Base-by-base conservation (phyloP, 2,888 invertebrate species). In the Folsomia candida region DNA sequence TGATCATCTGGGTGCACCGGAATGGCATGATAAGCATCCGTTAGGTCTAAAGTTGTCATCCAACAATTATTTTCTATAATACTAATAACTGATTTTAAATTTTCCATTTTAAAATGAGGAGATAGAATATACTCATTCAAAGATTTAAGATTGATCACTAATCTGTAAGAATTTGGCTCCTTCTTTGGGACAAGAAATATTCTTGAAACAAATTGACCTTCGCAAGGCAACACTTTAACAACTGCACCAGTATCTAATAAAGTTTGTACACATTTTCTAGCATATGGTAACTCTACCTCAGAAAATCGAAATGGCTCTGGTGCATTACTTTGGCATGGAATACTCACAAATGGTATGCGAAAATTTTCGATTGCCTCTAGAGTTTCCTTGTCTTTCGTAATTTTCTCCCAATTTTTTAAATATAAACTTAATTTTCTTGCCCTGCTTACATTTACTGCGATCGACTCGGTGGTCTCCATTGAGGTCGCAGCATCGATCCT, bases 371-470 rank as follows among this genome's bases (percentile, higher is more conserved):
- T 51, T 6, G 25, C 27, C 6, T 51, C 26, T 37, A 68, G 29
- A 11, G 68, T 28, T 24, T 28, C 51, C 20, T 18, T 28, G 61
- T 71, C 71, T 1, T 3, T 14, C 2, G 71, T 71, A n/a, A 71
- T 68, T n/a, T 27, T 51, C 54, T 60, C 4, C 71, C 68, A 71
- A 20, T 27, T 22, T 2, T 24, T 22, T 18, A 64, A 2, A 67
- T 28, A 65, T 18, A 57, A 18, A 22, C 18, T 22, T 27, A 71
- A 25, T 14, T 20, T 20, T 25, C 71, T 64, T 24, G 71, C 71
- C 14, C 37, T 37, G 69, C 69, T 72, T 72, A 72, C 69, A 69
- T 69, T 14, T 37, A 14, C 37, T 37, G 37, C 4, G 37, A 14
- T 37, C 37, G 4, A 14, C 14, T 9, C 4, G 4, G 4, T 14